These are phyloP conservation scores for Oreochromis aureus DNA, from an alignment of 2,113 vertebrate species.

Conservation along the genomic window DNA sequence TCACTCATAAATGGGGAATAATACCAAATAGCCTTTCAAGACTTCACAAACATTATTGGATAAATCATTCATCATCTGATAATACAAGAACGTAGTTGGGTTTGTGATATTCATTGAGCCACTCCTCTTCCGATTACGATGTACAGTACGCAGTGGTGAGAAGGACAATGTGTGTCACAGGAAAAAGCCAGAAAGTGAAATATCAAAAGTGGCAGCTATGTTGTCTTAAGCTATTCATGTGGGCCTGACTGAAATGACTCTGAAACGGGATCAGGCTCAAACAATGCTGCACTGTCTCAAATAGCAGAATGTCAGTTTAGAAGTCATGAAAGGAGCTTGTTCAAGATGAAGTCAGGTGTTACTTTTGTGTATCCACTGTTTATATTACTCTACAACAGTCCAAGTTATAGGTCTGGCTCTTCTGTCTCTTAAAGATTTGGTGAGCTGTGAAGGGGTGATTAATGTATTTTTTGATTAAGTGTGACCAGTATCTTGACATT, in stretches of 20 bases:
- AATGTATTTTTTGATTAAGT: slow-evolving; percentile 7
- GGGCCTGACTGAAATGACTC: background rate
- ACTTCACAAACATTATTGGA: background rate
- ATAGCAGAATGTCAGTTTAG: background rate
- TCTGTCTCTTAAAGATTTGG: background rate
- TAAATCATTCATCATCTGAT: background rate
- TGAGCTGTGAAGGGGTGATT: background rate
- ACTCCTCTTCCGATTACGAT: background rate
- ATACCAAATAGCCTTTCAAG: background rate
- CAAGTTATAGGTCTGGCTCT: background rate
- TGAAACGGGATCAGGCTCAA: background rate
- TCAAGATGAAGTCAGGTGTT: background rate
- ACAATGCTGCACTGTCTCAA: background rate
- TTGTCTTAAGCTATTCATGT: background rate
- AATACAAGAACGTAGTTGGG: background rate
- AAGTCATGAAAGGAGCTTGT: background rate
- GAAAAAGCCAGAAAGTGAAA: background rate
- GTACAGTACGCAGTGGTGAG: background rate
- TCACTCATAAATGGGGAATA: background rate
- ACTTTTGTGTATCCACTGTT: background rate
- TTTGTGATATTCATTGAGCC: background rate
- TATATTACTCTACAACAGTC: background rate
- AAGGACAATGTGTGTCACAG: background rate
- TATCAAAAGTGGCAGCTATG: background rate
- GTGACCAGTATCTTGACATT: slow-evolving; percentile 28